Evolutionary conservation across 2,797 vertebrate species (phyloP).

Genomic region (Sebastes baramenuke): DNA sequence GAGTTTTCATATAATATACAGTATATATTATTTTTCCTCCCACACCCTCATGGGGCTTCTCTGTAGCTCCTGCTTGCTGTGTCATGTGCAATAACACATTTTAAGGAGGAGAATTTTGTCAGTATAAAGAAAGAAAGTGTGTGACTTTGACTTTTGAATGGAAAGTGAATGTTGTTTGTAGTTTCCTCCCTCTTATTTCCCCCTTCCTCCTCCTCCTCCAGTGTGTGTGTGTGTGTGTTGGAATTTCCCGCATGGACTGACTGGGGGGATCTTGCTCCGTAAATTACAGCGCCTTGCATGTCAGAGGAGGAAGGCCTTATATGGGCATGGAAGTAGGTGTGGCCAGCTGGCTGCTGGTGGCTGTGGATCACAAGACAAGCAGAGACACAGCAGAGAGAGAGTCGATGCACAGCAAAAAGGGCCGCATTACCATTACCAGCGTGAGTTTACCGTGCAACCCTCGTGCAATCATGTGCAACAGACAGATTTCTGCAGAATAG

Average conservation of each 20-base stretch:
- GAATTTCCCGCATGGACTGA: constrained; percentile 86
- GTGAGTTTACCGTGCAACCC: constrained; percentile 63
- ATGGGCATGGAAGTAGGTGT: constrained; percentile 85
- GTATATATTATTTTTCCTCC: not conserved
- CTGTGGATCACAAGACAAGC: constrained; percentile 79
- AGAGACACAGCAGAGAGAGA: constrained; percentile 35
- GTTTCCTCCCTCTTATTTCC: constrained; percentile 26
- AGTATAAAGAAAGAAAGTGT: not conserved
- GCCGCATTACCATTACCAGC: constrained; percentile 56
- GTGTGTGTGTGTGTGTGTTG: constrained; percentile 71
- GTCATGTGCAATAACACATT: not conserved
- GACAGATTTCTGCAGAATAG: constrained; percentile 56
- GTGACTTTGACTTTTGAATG: not conserved
- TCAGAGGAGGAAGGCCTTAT: constrained; percentile 81
- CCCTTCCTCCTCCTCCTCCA: constrained; percentile 29
- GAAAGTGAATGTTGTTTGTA: constrained; percentile 22
- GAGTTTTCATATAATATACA: not conserved
- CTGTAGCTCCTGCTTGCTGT: not conserved
- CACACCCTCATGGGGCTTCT: not conserved
- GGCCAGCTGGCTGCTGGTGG: constrained; percentile 59
- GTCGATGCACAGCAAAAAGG: constrained; percentile 56
- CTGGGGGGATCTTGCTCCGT: constrained; percentile 71
- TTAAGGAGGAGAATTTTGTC: not conserved
- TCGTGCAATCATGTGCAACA: constrained; percentile 73
- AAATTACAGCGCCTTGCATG: constrained; percentile 77